Percentiles rank a stretch among this genome's conserved stretches.
Conservation (phyloP, 1,140 invertebrate species). For the Homalodisca vitripennis region DNA sequence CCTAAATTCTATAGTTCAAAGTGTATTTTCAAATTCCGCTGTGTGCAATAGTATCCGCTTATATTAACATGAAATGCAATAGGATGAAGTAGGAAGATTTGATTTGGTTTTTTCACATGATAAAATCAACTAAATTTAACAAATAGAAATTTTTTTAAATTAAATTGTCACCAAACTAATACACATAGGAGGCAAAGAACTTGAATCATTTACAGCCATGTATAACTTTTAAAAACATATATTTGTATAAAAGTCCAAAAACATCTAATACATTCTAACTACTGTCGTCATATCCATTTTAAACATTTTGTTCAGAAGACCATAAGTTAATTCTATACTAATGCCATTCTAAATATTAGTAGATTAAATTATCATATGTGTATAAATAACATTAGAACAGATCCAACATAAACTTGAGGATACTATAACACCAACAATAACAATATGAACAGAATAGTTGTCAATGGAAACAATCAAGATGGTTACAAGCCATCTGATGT, state of each 20-base stretch:
- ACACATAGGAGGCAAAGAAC: neutral
- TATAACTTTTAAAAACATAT: slow-evolving; percentile 14
- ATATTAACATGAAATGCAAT: neutral
- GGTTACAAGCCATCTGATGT: no score
- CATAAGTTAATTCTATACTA: neutral
- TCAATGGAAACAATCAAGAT: no score
- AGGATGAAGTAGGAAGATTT: neutral
- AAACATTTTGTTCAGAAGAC: slow-evolving; percentile 4
- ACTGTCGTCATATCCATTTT: neutral
- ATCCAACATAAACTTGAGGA: no score
- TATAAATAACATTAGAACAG: no score
- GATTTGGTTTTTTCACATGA: no score
- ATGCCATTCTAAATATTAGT: neutral
- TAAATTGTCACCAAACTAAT: no score
- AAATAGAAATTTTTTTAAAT: no score
- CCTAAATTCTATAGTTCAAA: slow-evolving; percentile 5
- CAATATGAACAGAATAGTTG: no score
- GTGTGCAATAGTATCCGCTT: neutral
- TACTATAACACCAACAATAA: no score
- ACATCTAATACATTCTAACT: slow-evolving; percentile 2
- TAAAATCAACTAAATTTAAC: no score
- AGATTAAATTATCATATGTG: no score
- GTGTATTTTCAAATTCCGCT: neutral
- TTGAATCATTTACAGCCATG: neutral
- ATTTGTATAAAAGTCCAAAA: slow-evolving; percentile 16